Evolutionary conservation across 1,140 invertebrate genomes (phyloP), one percentile per base, ranked within the genome.

Genomic region (Drosophila insularis): DNA sequence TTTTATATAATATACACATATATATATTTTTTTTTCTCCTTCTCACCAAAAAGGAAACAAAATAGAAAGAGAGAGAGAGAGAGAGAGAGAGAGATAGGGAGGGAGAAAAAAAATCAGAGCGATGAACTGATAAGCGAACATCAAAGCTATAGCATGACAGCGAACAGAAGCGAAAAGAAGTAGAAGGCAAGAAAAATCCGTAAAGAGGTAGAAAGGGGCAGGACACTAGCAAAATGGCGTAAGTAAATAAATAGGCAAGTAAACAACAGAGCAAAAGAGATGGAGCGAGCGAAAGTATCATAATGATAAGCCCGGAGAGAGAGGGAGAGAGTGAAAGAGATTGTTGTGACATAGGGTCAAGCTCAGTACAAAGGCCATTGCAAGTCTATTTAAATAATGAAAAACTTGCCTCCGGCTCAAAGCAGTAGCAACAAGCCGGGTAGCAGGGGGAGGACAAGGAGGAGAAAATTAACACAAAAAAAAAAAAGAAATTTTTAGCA

Each of bases 81-180:
- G 6, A 17, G 14, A 56, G 14, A 35, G 32, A 10, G 2, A 35
- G 2, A 31, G n/a, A 14, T 7, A 55, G 14, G 32, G 6, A 17
- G 14, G 35, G 14, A 35, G 39, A 61, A 46, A 80, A 55, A 60
- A 68, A 74, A 64, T 43, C 65, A 77, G 66, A 56, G 61, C 82
- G 82, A 86, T 87, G 82, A 79, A 87, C 82, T 72, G 82, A 86
- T 86, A 87, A 78, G 80, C 61, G 64, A 50, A 87, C 82, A 86
- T 86, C 82, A 86, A 86, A 86, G 82, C 72, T 43, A 50, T 5
- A 54, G 73, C 67, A 68, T 58, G 70, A 56, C 78, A 86, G 56
- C 55, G 58, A 76, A 62, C 66, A 58, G 62, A 37, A 50, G 37
- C 37, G 27, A 63, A 19, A 35, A 35, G 50, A 61, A 31, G 17